Percentiles rank a stretch among this genome's conserved stretches.
Conservation (phyloP, 2,797 vertebrate genomes). For the Pelochelys cantorii region DNA sequence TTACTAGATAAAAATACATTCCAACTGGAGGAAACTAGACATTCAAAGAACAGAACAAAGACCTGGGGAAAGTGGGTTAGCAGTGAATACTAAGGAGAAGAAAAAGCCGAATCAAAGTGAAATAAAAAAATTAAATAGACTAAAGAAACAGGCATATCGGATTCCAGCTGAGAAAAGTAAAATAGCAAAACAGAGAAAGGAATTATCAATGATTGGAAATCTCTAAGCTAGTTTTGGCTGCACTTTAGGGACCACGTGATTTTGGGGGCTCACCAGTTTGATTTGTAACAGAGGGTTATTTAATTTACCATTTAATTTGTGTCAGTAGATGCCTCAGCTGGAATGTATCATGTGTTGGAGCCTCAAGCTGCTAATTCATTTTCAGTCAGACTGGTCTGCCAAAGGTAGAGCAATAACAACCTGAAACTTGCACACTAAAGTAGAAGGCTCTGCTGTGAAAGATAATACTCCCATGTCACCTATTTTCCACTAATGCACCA, state of each 20-base stretch:
- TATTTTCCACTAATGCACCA: not conserved
- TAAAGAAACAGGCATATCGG: not conserved
- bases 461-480: not conserved
- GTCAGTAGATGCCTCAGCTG: not conserved
- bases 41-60: not conserved
- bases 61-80: conserved; percentile 16
- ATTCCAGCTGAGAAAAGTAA: not conserved
- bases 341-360: not conserved
- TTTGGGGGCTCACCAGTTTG: conserved; percentile 19
- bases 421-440: not conserved
- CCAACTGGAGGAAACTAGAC: not conserved
- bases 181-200: not conserved
- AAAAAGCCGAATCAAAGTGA: conserved; percentile 19
- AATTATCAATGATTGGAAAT: not conserved
- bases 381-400: not conserved
- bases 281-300: not conserved
- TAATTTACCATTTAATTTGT: not conserved
- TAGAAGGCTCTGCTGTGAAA: not conserved
- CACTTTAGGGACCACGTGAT: not conserved
- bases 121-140: not conserved
- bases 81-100: not conserved
- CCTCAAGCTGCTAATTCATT: not conserved
- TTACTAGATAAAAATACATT: not conserved
- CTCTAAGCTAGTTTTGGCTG: not conserved
- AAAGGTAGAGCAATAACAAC: not conserved